Conservation (phyloP, 53 echinoderm and acorn worm species). For the Echinarachnius parma region DNA sequence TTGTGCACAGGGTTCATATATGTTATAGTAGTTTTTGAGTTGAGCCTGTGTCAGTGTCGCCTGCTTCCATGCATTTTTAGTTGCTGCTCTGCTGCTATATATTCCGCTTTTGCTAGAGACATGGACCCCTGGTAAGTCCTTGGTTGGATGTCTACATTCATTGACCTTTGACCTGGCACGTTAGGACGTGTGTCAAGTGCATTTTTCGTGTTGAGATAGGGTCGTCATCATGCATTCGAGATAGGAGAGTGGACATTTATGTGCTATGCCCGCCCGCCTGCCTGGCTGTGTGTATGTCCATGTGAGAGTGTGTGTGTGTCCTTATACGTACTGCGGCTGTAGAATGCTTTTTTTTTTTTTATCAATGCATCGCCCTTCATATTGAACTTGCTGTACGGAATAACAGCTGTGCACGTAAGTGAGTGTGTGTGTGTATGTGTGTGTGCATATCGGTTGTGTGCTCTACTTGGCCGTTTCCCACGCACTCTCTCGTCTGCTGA, state of each 20-base stretch:
- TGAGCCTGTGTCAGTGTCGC: too few relatives aligned
- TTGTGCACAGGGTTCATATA: too few relatives aligned
- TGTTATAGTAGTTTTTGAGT: too few relatives aligned
- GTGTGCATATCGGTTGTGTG: constrained; percentile 15
- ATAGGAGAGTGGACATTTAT: too few relatives aligned
- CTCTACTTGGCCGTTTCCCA: constrained; percentile 1
- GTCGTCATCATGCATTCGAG: too few relatives aligned
- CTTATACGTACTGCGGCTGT: not conserved
- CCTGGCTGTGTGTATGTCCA: not conserved
- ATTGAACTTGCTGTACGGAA: too few relatives aligned
- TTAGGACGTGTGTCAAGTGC: constrained; percentile 42
- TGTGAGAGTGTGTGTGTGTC: not conserved
- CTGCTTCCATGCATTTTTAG: too few relatives aligned
- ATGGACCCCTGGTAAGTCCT: too few relatives aligned
- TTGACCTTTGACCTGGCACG: constrained; percentile 45
- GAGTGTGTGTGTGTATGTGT: constrained; percentile 9
- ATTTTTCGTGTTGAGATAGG: constrained; percentile 3
- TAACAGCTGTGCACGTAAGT: not conserved
- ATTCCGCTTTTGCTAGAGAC: not conserved
- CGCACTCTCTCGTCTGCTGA: not conserved
- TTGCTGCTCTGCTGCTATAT: too few relatives aligned
- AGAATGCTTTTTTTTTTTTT: constrained; percentile 14
- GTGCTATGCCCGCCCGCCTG: too few relatives aligned
- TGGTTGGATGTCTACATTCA: constrained; percentile 23
- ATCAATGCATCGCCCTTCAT: not conserved